Evolutionary conservation across 2,797 vertebrate genomes (phyloP), one percentile per base, ranked within the genome.

Genomic region (Ispidina lecontei): DNA sequence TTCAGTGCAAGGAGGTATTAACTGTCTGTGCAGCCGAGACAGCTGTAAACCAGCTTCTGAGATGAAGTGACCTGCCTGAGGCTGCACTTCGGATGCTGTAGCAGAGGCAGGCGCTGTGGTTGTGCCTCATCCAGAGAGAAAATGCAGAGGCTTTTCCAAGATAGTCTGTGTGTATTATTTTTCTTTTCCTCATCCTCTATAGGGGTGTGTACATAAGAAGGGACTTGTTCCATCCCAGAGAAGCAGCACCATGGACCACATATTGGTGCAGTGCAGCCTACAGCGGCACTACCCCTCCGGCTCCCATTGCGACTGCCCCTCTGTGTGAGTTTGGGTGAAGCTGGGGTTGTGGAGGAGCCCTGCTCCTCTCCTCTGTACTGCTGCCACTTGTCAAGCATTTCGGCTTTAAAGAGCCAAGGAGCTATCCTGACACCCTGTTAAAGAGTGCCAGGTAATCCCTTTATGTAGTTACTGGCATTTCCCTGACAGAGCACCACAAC

Each of bases 361-460:
- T 2, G 4, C 55, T 64, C 7, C 52, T 69, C 25, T 82, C 64
- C 15, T 18, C n/a, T 0, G 12, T 6, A 1, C n/a, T 41, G 43
- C 62, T 55, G 65, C 43, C 26, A 5, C 49, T 64, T 51, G 64
- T 59, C 51, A 37, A 63, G 29, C 31, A 1, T 35, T 63, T 3
- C 12, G 12, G 47, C 26, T 83, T 87, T 86, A 47, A 78, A 81
- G 68, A 80, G 75, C 88, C 12, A 6, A 70, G 75, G 71, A 59
- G 72, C 84, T 90, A 55, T 33, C 10, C n/a, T 3, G 84, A 29
- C 77, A 65, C 84, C 76, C 87, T 49, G 78, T 95, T 96, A 92
- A 91, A 92, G 73, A 70, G 46, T 35, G 74, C 84, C 29, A 15
- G 79, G 74, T 96, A 95, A 95, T 95, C 95, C 59, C 72, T 92